Base-by-base conservation (phyloP, 2,888 invertebrate species). In the Erannis defoliaria region DNA sequence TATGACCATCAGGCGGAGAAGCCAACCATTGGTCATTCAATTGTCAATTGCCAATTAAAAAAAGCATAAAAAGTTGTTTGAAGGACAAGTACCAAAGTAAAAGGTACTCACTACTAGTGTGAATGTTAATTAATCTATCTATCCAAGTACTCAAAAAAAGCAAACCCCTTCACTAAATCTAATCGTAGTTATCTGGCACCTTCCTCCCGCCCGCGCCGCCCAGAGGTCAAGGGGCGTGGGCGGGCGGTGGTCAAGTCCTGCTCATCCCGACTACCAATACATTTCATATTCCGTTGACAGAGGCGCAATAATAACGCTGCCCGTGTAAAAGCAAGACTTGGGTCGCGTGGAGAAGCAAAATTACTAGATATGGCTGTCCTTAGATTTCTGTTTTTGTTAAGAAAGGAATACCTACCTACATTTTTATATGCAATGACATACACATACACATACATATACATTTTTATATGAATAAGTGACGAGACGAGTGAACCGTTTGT, bases 271-370 rank as follows among this genome's bases (percentile, higher is more conserved):
- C 82, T 84, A 84, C 89, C 92, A 92, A 93, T 92, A 93, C 91
- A 93, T 92, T 93, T 93, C 92, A 93, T 93, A 92, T 93, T 93
- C 92, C 92, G 92, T 90, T 91, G 93, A 93, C 93, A 92, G 92
- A 89, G 90, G 91, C 90, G 88, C 91, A 93, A 91, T 92, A 93
- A 92, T 92, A 90, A 91, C 88, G 86, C 78, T 76, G 67, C 83
- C 80, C 82, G 86, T 88, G 89, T 86, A 89, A 88, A 86, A 88
- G 86, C 89, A 87, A 83, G 89, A 86, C 88, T 84, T 89, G 89
- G 90, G 90, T 76, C 45, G 69, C 81, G 23, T 5, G n/a, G 82
- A 85, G 60, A 10, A 62, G 57, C 2, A 40, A 33, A 56, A 19
- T 58, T 23, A 49, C 82, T 86, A 56, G 87, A 87, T 71, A 18